Percentiles rank a stretch among this genome's conserved stretches.
These are phyloP conservation scores for Paedocypris sp. DNA, from an alignment of 2,113 vertebrate genomes.

Conservation along the genomic window DNA sequence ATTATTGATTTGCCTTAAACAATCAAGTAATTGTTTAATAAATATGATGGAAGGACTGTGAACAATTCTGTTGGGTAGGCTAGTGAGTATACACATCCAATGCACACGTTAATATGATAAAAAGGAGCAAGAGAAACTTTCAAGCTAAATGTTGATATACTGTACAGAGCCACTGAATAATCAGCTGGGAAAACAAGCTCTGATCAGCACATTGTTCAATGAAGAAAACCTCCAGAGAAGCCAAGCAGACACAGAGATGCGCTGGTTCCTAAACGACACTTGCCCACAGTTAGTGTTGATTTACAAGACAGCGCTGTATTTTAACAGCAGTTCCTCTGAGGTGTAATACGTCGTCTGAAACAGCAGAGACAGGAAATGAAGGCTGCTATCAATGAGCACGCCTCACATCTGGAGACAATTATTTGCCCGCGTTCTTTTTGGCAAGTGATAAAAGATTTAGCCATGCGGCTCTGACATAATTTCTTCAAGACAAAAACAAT, in stretches of 20 bases:
- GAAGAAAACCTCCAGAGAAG: background rate
- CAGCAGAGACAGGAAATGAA: conserved; percentile 98
- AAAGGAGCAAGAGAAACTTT: background rate
- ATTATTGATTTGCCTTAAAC: no score
- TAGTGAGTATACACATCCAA: no score
- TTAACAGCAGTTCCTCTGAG: conserved; percentile 80
- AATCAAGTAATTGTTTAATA: no score
- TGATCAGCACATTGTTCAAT: conserved; percentile 1
- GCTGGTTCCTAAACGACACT: conserved; percentile 1
- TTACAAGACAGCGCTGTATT: conserved; percentile 72
- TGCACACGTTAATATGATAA: no score
- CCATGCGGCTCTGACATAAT: conserved; percentile 72
- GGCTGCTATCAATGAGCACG: conserved; percentile 88
- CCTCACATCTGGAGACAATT: conserved; percentile 94
- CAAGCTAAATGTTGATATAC: background rate
- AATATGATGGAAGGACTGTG: no score
- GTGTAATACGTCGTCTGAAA: conserved; percentile 94
- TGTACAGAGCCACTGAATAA: background rate
- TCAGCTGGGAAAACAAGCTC: background rate
- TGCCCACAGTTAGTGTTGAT: conserved; percentile 67
- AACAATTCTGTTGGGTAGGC: no score
- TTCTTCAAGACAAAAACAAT: conserved; percentile 55
- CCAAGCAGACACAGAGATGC: conserved; percentile 4
- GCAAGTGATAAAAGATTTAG: conserved; percentile 97
- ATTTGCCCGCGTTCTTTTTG: conserved; percentile 71